Percentiles rank a stretch among this genome's conserved stretches.
Conservation (phyloP, 2,888 invertebrate species). For the Metallyticus violacea region DNA sequence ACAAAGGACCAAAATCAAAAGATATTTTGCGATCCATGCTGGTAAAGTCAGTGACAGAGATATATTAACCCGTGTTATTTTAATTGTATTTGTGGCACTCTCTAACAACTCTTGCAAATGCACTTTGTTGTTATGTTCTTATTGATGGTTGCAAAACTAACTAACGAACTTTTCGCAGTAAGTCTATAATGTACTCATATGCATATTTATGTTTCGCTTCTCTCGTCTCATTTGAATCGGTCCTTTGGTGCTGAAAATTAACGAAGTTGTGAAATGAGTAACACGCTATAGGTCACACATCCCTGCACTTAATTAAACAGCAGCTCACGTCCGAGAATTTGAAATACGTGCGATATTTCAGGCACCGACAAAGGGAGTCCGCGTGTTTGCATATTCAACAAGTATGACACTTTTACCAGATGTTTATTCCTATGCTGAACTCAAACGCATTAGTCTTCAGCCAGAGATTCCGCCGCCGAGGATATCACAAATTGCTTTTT, state of each 20-base stretch:
- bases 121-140: too few relatives aligned
- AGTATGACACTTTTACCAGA: not conserved
- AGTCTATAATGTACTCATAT: not conserved
- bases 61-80: too few relatives aligned
- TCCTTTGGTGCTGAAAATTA: not conserved
- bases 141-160: not conserved
- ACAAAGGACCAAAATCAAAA: too few relatives aligned
- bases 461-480: not conserved
- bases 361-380: not conserved
- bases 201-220: not conserved
- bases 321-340: not conserved
- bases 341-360: not conserved
- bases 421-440: not conserved
- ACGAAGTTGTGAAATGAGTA: not conserved
- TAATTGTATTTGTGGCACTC: too few relatives aligned
- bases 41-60: too few relatives aligned
- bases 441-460: not conserved
- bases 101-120: too few relatives aligned
- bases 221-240: not conserved
- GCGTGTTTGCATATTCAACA: not conserved
- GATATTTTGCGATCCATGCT: too few relatives aligned
- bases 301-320: not conserved
- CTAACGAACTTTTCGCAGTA: not conserved
- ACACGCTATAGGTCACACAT: not conserved
- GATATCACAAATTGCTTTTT: not conserved